Base-by-base conservation (phyloP, 2,888 invertebrate species). In the Nycteola revayana region DNA sequence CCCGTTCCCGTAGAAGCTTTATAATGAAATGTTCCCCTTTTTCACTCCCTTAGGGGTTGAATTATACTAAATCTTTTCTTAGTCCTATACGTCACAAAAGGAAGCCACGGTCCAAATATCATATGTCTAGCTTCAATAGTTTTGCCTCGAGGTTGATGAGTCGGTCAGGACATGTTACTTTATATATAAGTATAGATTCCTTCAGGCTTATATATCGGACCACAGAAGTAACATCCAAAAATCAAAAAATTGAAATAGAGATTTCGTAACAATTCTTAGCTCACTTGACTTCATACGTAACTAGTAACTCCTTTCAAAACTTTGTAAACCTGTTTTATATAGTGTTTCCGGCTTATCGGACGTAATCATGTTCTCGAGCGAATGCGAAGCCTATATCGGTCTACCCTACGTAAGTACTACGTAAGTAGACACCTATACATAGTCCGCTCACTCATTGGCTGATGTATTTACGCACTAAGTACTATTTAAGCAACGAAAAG, bases 281-380 rank as follows among this genome's bases (percentile, higher is more conserved):
- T 44, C 43, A 41, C 36, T 42, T 30, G 25, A 44, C 10, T 41
- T 36, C 34, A 59, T 54, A 68, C 64, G 60, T 66, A 68, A 68
- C 51, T 40, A 49, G 49, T 65, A 67, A 66, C 61, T 61, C 78
- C 80, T 82, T 82, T 81, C 77, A 66, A 79, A 75, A 64, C 58
- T 56, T 56, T 55, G 38, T 44, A 57, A 76, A 77, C 80, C 71
- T 60, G 81, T 75, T 69, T 48, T 32, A 38, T 42, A 60, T 60
- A 61, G 63, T 58, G 56, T 67, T 75, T 75, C 75, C 72, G 67
- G 67, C 63, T 67, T 68, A 71, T 66, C 61, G 46, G 40, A 55
- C 57, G 54, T 52, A 64, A 66, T 70, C 61, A 63, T 49, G 59
- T 53, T 45, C 41, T 52, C 53, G 36, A 40, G 45, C 48, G 52